phyloP scores from a whole-genome alignment of 2,888 invertebrate species.

The Melipona bicolor region DNA sequence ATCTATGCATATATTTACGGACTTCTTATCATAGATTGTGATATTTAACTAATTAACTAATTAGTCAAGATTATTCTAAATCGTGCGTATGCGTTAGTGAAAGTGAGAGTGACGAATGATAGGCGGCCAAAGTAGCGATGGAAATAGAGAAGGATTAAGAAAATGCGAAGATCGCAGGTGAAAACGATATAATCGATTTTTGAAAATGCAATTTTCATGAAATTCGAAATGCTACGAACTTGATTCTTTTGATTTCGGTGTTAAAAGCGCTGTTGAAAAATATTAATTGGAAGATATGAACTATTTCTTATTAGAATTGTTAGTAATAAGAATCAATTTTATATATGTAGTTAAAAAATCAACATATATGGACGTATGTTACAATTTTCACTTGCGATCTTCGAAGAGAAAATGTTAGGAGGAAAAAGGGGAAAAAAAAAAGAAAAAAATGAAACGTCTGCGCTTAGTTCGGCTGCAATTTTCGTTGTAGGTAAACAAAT shows the following conservation, averaged over 20 bases:
- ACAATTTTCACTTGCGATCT: background rate
- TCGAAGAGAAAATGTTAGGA: background rate
- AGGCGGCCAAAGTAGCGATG: slow-evolving; percentile 8
- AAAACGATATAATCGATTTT: background rate
- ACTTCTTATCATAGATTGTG: slow-evolving; percentile 81
- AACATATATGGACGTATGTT: background rate
- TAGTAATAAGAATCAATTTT: too few species aligned
- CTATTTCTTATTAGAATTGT: too few species aligned
- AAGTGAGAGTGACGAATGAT: background rate
- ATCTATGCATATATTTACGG: slow-evolving; percentile 31
- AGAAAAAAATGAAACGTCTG: background rate
- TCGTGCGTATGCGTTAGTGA: slow-evolving; percentile 44
- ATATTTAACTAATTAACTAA: slow-evolving; percentile 78
- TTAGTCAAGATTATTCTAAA: slow-evolving; percentile 69
- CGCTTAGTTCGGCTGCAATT: slow-evolving; percentile 23
- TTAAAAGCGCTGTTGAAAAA: background rate
- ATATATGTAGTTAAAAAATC: background rate
- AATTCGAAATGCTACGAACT: background rate
- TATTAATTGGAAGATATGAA: background rate
- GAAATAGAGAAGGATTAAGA: background rate
- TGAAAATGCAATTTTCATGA: background rate
- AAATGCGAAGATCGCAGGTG: background rate
- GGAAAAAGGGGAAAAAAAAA: background rate
- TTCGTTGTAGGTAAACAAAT: slow-evolving; percentile 13
- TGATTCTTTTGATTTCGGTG: background rate